phyloP scores from a whole-genome alignment of 2,888 invertebrate genomes.

The Habrosyne pyritoides region DNA sequence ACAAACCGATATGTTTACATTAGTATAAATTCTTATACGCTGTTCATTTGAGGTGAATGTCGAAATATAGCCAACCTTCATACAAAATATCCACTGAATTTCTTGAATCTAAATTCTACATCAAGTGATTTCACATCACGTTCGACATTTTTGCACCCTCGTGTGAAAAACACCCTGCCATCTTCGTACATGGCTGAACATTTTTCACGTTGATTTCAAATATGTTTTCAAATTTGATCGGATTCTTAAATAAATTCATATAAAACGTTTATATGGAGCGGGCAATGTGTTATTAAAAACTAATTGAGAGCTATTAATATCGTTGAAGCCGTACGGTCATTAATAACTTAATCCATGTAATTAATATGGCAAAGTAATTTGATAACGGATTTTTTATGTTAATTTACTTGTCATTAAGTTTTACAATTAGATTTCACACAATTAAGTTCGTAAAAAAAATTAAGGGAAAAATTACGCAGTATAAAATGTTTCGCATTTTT shows the following conservation, averaged over 20 bases:
- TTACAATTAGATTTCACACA: not conserved
- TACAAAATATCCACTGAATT: constrained; percentile 6
- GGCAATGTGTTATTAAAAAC: not conserved
- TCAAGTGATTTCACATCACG: constrained; percentile 9
- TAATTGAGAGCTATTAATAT: constrained; percentile 32
- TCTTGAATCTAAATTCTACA: constrained; percentile 7
- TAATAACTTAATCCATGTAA: constrained; percentile 17
- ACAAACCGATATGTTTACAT: not conserved
- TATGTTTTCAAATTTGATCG: not conserved
- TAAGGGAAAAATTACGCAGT: not conserved
- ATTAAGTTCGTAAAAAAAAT: not conserved
- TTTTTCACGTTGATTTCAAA: constrained; percentile 6
- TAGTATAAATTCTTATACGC: not conserved
- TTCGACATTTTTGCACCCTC: constrained; percentile 10
- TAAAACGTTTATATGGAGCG: not conserved
- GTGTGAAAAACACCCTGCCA: constrained; percentile 5
- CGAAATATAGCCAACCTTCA: not conserved
- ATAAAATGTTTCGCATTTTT: not conserved
- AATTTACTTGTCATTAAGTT: constrained; percentile 4
- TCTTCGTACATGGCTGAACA: constrained; percentile 7
- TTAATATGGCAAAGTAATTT: constrained; percentile 13
- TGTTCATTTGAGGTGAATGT: not conserved
- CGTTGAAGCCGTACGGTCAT: constrained; percentile 10
- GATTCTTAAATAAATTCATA: not conserved
- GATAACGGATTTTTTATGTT: not conserved